These are phyloP conservation scores for Climacteris rufus DNA, from an alignment of 2,113 vertebrate species.

Conservation along the genomic window DNA sequence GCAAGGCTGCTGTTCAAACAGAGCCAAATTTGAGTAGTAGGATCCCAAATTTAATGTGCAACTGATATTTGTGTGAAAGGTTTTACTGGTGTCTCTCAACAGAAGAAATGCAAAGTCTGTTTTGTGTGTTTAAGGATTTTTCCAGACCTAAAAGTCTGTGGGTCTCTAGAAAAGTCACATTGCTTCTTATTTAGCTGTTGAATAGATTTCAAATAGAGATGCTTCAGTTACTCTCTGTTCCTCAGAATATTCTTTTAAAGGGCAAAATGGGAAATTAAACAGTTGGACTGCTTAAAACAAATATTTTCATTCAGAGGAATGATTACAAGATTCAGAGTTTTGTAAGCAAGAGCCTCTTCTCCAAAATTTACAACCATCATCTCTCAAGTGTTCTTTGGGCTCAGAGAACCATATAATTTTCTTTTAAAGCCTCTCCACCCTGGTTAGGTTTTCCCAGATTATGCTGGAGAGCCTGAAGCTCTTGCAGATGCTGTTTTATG, in stretches of 20 bases:
- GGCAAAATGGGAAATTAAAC: neutral
- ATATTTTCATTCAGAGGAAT: neutral
- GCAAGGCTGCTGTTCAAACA: neutral
- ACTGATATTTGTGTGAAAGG: neutral
- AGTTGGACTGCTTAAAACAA: neutral
- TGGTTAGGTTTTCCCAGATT: neutral
- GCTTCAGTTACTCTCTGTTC: neutral
- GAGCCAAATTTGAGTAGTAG: neutral
- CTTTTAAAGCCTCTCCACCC: neutral
- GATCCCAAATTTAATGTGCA: neutral
- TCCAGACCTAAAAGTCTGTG: neutral
- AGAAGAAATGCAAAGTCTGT: neutral
- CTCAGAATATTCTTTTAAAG: neutral
- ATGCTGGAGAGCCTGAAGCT: neutral
- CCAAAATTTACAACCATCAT: neutral
- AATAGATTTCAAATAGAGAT: neutral
- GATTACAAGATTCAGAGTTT: neutral
- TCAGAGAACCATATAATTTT: neutral
- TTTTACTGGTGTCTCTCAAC: neutral
- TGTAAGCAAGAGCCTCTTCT: neutral
- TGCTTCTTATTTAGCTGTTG: neutral
- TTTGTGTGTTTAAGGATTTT: neutral
- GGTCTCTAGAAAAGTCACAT: neutral
- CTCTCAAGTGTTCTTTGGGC: neutral
- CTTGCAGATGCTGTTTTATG: neutral